phyloP scores from a whole-genome alignment of 2,113 vertebrate genomes.

The Motacilla alba region DNA sequence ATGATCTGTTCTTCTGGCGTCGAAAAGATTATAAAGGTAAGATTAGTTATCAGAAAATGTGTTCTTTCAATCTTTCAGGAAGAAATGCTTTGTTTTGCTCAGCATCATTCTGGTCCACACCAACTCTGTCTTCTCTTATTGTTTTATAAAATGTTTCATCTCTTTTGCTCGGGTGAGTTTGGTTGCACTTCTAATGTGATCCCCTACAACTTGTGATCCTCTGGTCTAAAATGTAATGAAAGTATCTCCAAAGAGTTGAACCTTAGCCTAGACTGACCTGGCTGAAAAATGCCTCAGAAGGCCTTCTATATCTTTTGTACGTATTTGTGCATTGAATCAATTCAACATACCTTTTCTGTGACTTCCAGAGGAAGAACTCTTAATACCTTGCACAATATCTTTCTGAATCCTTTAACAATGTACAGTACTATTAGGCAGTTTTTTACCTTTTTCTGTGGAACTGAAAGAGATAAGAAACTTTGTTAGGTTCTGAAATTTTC shows the following conservation, averaged over 20 bases:
- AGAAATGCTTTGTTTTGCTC: not conserved
- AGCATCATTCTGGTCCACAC: not conserved
- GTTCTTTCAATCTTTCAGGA: not conserved
- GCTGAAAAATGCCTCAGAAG: not conserved
- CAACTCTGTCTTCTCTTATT: not conserved
- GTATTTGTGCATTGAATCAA: not conserved
- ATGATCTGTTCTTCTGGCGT: constrained; percentile 99
- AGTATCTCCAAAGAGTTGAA: not conserved
- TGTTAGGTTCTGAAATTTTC: not conserved
- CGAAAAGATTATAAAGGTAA: constrained; percentile 99
- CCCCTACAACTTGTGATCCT: not conserved
- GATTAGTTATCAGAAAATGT: not conserved
- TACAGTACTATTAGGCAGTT: not conserved
- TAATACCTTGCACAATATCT: not conserved
- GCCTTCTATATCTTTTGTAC: not conserved
- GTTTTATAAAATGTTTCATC: not conserved
- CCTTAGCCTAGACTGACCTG: not conserved
- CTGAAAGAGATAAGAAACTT: not conserved
- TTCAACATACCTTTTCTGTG: not conserved
- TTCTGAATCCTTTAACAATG: not conserved
- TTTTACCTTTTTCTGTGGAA: not conserved
- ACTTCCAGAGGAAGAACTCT: not conserved
- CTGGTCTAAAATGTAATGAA: not conserved
- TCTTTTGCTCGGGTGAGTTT: not conserved
- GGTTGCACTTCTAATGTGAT: not conserved